phyloP scores from a whole-genome alignment of 2,797 vertebrate genomes.

The Discoglossus pictus region DNA sequence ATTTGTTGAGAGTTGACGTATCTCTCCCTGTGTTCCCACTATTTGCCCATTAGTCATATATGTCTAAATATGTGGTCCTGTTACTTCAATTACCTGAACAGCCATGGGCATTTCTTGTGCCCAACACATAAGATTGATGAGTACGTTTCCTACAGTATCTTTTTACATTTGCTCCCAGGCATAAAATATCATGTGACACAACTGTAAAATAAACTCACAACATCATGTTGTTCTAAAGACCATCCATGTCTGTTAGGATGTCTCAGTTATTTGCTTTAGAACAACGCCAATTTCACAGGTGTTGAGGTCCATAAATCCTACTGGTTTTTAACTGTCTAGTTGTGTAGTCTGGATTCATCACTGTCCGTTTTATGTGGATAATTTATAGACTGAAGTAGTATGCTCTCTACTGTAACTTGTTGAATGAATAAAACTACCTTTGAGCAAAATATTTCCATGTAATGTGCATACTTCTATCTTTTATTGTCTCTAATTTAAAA shows the following conservation, averaged over 20 bases:
- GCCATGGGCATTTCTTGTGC: conserved; percentile 31
- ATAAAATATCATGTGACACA: conserved; percentile 31
- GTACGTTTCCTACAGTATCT: conserved; percentile 34
- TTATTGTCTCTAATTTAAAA: too few species aligned
- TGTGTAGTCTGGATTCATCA: too few species aligned
- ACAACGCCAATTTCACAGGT: conserved; percentile 8
- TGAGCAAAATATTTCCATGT: too few species aligned
- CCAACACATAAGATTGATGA: conserved; percentile 36
- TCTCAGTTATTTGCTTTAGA: conserved; percentile 19
- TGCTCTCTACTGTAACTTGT: too few species aligned
- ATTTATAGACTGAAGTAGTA: too few species aligned
- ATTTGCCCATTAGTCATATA: conserved; percentile 30
- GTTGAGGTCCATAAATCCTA: neutral
- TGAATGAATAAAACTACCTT: too few species aligned
- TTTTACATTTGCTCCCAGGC: conserved; percentile 10
- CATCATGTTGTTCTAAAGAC: conserved; percentile 13
- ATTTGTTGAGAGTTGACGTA: conserved; percentile 3
- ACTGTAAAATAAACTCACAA: conserved; percentile 14
- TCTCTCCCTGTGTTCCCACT: conserved; percentile 21
- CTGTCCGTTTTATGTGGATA: too few species aligned
- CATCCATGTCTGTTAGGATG: neutral
- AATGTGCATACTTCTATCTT: too few species aligned
- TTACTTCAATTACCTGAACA: conserved; percentile 29
- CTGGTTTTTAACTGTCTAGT: too few species aligned
- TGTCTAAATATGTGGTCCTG: conserved; percentile 42